Evolutionary conservation across 53 echinoderm and acorn worm genomes (phyloP).

Genomic region (Echinometra lucunter): DNA sequence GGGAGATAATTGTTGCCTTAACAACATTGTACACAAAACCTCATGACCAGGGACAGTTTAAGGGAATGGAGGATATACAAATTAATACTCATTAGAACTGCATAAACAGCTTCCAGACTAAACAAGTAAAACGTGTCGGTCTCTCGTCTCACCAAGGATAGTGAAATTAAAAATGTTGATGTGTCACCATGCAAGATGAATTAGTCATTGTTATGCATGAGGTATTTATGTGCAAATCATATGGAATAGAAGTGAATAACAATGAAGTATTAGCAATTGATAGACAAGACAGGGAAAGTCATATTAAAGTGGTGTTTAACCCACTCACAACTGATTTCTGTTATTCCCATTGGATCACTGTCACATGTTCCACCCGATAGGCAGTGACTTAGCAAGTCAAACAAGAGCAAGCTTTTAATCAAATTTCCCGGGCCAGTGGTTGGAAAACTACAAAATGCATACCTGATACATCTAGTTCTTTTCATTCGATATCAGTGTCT

Average conservation of each 20-base stretch:
- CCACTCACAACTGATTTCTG: no score
- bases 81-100: constrained; percentile 39
- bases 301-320: neutral
- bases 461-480: neutral
- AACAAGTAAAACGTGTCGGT: neutral
- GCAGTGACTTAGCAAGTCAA: neutral
- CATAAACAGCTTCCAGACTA: neutral
- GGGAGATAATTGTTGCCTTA: neutral
- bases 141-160: neutral
- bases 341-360: no score
- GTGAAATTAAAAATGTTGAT: constrained; percentile 32
- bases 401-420: neutral
- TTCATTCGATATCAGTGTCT: no score
- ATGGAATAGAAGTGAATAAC: neutral
- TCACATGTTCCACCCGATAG: no score
- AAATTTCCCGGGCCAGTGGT: constrained; percentile 2
- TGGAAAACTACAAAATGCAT: neutral
- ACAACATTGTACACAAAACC: neutral
- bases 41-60: neutral
- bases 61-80: constrained; percentile 7
- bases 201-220: constrained; percentile 38
- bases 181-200: constrained; percentile 26
- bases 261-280: neutral
- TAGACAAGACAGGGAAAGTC: no score
- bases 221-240: neutral